Conservation (phyloP, 2,113 vertebrate genomes). For the Uria aalge region DNA sequence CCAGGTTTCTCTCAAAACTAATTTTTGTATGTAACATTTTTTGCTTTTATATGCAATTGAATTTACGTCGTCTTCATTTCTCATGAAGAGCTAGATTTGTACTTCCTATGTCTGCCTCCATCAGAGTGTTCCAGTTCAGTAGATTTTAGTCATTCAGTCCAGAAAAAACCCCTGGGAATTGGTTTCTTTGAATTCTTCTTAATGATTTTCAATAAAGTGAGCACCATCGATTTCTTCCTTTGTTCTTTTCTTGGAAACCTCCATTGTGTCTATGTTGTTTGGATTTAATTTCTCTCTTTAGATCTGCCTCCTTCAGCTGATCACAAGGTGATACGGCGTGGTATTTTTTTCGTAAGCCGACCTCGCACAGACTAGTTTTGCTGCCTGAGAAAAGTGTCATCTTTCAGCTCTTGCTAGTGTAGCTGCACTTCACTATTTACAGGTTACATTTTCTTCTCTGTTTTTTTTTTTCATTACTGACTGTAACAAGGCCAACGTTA, state of each 20-base stretch:
- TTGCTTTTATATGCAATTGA: background rate
- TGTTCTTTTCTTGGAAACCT: background rate
- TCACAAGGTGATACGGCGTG: background rate
- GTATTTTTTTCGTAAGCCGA: rapidly evolving
- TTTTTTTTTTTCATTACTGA: background rate
- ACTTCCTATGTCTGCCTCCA: background rate
- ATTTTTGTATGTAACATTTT: background rate
- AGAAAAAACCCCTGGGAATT: background rate
- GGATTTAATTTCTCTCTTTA: background rate
- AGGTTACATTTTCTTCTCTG: background rate
- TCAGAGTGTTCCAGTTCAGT: background rate
- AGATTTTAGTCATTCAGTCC: background rate
- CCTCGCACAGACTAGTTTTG: background rate
- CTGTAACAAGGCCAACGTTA: background rate
- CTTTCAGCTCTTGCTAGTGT: background rate
- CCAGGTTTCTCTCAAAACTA: background rate
- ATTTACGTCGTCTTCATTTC: background rate
- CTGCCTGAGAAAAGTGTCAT: background rate
- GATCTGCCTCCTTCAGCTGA: background rate
- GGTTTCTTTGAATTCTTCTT: background rate
- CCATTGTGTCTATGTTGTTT: background rate
- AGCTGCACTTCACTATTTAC: background rate
- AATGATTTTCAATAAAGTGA: background rate
- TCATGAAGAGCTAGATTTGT: background rate
- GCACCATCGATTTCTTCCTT: background rate